A percentile compares a stretch with the other conserved stretches of the same genome.
phyloP scores from a whole-genome alignment of 2,113 vertebrate species.

The Galeopterus variegatus region DNA sequence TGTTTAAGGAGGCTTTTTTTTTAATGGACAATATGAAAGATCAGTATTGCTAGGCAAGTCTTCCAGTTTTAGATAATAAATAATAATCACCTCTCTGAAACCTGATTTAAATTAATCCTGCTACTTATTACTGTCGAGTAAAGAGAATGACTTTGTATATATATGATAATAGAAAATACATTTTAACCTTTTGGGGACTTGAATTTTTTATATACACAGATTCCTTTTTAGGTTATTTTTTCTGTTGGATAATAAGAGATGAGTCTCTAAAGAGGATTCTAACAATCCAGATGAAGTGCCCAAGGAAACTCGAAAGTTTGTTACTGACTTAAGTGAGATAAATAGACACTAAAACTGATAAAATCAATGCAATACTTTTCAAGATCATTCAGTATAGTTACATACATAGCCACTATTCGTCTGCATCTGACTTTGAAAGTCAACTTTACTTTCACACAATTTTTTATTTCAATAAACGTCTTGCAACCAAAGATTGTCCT shows the following conservation, averaged over 20 bases:
- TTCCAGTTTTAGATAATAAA: slow-evolving; percentile 78
- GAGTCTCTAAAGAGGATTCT: background rate
- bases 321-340: background rate
- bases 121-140: slow-evolving; percentile 59
- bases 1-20: slow-evolving; percentile 63
- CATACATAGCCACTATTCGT: accelerated
- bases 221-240: slow-evolving; percentile 37
- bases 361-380: background rate
- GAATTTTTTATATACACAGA: background rate
- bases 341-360: background rate
- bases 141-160: background rate
- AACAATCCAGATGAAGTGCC: background rate
- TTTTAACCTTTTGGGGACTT: slow-evolving; percentile 14
- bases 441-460: background rate
- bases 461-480: slow-evolving; percentile 37
- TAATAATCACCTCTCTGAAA: slow-evolving; percentile 57
- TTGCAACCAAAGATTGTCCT: background rate
- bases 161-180: slow-evolving; percentile 44
- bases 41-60: slow-evolving; percentile 71
- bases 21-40: slow-evolving; percentile 73
- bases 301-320: background rate
- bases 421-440: background rate
- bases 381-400: background rate
- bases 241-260: background rate
- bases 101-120: slow-evolving; percentile 69